These are phyloP conservation scores for Holcopasites calliopsidis DNA, from an alignment of 1,140 invertebrate species.

Conservation along the genomic window DNA sequence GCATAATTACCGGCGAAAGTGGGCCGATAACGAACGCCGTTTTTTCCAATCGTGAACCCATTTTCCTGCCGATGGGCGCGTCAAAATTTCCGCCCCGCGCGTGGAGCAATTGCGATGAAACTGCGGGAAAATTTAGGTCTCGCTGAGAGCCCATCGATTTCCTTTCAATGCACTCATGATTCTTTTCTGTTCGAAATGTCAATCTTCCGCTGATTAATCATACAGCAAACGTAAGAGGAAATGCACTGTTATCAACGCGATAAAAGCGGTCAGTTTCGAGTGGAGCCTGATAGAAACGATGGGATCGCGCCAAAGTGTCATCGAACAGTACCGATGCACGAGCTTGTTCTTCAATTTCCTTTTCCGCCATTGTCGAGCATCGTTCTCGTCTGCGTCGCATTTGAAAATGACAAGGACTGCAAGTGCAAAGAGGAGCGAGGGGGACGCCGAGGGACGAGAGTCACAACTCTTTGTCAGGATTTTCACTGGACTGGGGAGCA, in stretches of 20 bases:
- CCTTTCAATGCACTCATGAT: too few species aligned
- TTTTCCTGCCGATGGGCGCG: background rate
- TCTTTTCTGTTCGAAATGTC: too few species aligned
- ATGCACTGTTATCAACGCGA: constrained; percentile 3
- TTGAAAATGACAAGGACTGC: constrained; percentile 38
- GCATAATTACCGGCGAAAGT: constrained; percentile 19
- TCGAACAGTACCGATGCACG: constrained; percentile 3
- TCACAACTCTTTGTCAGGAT: constrained; percentile 57
- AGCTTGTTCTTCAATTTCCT: constrained; percentile 37
- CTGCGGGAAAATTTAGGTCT: background rate
- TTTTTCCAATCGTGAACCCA: background rate
- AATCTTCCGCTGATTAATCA: too few species aligned
- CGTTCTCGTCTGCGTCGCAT: constrained; percentile 38
- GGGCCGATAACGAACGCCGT: constrained; percentile 17
- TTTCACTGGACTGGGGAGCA: constrained; percentile 49
- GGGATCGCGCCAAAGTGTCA: constrained; percentile 17
- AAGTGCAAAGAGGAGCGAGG: background rate
- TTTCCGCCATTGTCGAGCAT: constrained; percentile 6
- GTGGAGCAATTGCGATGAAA: background rate
- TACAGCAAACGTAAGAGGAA: background rate
- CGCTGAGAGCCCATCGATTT: background rate
- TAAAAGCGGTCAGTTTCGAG: constrained; percentile 18
- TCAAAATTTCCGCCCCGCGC: background rate
- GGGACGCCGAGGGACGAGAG: background rate
- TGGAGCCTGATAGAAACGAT: background rate